Base-by-base conservation (phyloP, 2,888 invertebrate species). In the Macropis europaea region DNA sequence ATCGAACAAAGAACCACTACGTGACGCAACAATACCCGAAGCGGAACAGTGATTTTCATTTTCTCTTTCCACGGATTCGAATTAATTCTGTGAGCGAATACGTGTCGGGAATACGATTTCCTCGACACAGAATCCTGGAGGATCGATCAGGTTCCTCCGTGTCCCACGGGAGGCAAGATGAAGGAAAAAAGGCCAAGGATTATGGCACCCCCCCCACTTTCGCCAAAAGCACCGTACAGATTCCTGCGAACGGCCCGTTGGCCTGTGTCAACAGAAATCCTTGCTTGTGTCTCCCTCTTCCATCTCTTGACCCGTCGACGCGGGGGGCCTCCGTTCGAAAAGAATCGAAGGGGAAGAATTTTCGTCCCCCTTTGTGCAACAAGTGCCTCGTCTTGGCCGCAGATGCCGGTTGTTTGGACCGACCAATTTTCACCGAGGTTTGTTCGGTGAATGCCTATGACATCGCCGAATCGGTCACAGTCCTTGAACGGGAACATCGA, bases 181-280 rank as follows among this genome's bases (percentile, higher is more conserved):
- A 26, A 26, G 24, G 6, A n/a, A 71, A 78, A 74, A 81, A 79
- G 78, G 81, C 82, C 79, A 78, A 79, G 84, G 86, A 85, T 86
- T 86, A 82, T 70, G 71, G 77, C 77, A 79, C 80, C 63, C 60
- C 70, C 67, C 50, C n/a, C 26, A 4, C 19, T 24, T 47, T 2
- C 47, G 32, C 19, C n/a, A 9, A 64, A 76, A 79, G 67, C 72
- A 78, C 75, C 73, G 67, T 73, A 74, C 54, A 77, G 82, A 82
- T 81, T 84, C 76, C 76, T 79, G 74, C 60, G 75, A 81, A 77
- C 24, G 34, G 30, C 54, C 69, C 61, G 70, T 74, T 78, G 72
- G 59, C 71, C 76, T 81, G 71, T 80, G 83, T 84, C 83, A 85
- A 82, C 84, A 85, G 83, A 82, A 83, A 83, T 79, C 79, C 77